phyloP scores from a whole-genome alignment of 2,113 vertebrate species.

The Psophia crepitans region DNA sequence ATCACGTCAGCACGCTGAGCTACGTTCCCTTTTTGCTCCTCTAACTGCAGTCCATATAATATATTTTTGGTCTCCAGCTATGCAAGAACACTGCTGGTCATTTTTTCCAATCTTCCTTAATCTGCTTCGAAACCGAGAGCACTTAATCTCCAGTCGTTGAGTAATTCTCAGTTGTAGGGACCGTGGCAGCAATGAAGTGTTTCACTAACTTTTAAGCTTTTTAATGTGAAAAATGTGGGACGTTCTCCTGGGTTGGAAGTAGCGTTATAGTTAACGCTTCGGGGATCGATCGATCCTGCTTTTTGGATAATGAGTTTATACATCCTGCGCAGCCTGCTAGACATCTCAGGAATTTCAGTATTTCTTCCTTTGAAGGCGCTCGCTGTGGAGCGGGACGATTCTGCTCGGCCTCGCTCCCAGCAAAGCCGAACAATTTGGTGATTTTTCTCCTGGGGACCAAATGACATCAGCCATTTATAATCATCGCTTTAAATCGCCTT shows the following conservation, averaged over 20 bases:
- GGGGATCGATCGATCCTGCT: background rate
- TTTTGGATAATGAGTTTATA: background rate
- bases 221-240: background rate
- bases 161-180: background rate
- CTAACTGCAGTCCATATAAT: background rate
- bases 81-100: background rate
- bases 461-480: slow-evolving; percentile 27
- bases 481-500: background rate
- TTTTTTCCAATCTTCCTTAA: background rate
- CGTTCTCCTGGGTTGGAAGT: fast-evolving
- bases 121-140: background rate
- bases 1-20: background rate
- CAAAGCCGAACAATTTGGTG: background rate
- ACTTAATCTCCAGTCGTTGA: background rate
- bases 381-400: background rate
- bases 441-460: slow-evolving; percentile 20
- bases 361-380: background rate
- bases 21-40: background rate
- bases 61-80: background rate
- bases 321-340: background rate
- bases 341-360: background rate
- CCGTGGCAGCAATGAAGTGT: background rate
- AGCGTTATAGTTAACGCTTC: background rate
- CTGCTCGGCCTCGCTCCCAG: background rate
- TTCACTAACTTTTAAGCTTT: background rate